Conservation (phyloP, 2,113 vertebrate genomes). For the Plotosus lineatus region DNA sequence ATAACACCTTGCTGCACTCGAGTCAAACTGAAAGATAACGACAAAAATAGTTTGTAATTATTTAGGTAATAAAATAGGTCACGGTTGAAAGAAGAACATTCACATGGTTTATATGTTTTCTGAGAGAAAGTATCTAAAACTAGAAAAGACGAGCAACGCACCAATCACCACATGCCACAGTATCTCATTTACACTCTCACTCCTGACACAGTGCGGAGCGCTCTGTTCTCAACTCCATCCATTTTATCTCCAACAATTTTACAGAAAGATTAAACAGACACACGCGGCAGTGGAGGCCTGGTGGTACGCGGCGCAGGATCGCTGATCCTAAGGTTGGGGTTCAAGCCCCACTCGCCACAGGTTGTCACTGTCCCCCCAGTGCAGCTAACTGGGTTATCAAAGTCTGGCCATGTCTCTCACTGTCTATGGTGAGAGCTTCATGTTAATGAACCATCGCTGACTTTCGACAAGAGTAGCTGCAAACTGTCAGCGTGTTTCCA, state of each 20-base stretch:
- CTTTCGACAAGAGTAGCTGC: too few species aligned
- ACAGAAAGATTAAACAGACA: neutral
- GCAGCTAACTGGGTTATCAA: too few species aligned
- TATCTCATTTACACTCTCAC: neutral
- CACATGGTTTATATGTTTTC: neutral
- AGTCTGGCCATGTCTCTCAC: too few species aligned
- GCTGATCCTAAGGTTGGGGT: too few species aligned
- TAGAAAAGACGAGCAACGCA: neutral
- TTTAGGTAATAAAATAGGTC: neutral
- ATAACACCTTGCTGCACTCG: neutral
- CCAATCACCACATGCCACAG: neutral
- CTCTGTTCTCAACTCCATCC: neutral
- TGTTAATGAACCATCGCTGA: too few species aligned
- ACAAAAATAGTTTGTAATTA: neutral
- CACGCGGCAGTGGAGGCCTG: too few species aligned
- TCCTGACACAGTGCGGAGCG: neutral
- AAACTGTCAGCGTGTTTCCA: too few species aligned
- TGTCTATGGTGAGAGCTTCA: too few species aligned
- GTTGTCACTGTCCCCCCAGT: too few species aligned
- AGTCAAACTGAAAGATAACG: neutral
- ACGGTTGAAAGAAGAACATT: too few species aligned
- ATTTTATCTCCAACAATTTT: neutral
- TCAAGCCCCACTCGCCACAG: too few species aligned
- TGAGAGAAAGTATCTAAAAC: neutral
- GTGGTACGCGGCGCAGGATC: too few species aligned